Conservation (phyloP, 2,113 vertebrate genomes). For the Platycercus adscitus region DNA sequence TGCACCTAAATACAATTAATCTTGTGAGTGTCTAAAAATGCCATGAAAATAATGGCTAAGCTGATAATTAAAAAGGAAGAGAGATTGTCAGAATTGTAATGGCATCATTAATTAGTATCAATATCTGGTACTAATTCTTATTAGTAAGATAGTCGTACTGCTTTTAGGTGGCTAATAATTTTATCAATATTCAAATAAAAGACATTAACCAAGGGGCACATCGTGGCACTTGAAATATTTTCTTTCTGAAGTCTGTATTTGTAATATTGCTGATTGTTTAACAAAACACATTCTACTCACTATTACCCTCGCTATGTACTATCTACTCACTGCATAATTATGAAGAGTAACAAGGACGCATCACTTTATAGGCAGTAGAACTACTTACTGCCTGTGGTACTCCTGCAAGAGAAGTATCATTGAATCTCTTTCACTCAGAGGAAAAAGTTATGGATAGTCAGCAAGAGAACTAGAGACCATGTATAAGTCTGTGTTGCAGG, state of each 20-base stretch:
- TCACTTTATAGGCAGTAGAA: not conserved
- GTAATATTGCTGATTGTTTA: not conserved
- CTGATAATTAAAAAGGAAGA: not conserved
- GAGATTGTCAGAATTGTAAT: not conserved
- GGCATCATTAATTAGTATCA: not conserved
- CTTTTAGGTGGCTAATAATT: not conserved
- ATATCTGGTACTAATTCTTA: not conserved
- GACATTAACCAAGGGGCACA: not conserved
- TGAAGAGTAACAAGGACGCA: not conserved
- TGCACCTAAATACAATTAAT: conserved; percentile 6
- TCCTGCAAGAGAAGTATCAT: not conserved
- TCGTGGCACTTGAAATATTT: not conserved
- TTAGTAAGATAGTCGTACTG: not conserved
- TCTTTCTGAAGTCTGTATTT: not conserved
- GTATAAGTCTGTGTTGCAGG: not conserved
- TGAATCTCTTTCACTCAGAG: not conserved
- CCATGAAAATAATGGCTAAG: not conserved
- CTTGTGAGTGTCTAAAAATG: not conserved
- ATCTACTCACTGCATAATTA: not conserved
- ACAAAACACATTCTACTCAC: not conserved
- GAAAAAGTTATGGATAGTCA: not conserved
- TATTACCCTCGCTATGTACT: not conserved
- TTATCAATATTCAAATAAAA: not conserved
- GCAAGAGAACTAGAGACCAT: not conserved
- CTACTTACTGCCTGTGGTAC: not conserved